Evolutionary conservation across 2,888 invertebrate genomes (phyloP), one percentile per base, ranked within the genome.

Genomic region (Lumbricus terrestris): DNA sequence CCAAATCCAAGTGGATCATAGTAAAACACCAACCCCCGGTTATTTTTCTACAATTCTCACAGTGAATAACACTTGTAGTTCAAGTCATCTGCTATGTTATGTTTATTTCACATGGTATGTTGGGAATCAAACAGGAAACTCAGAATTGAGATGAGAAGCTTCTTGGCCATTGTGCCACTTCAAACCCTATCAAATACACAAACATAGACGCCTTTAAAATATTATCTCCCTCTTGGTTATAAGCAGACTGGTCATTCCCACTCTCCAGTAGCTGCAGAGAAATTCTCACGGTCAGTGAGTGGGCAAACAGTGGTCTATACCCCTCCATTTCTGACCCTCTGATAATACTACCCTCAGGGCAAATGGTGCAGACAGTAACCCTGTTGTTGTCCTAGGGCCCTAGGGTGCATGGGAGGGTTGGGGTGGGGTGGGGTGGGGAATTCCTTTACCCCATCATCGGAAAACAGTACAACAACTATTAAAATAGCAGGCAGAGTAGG

Each of bases 201-300:
- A 29, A 23, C 47, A 15, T 42, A 47, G 47, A 47, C 5, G 29
- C 69, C 16, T 69, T n/a, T n/a, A n/a, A 69, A 69, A 16, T 69
- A 29, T n/a, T 20, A 47, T n/a, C n/a, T 69, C 69, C 69, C 69
- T n/a, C 0, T 11, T n/a, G 69, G 8, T n/a, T n/a, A n/a, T n/a
- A n/a, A n/a, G n/a, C n/a, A n/a, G n/a, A 69, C 69, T 69, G 69
- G 69, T 69, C 69, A 69, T 69, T 69, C 69, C 69, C 69, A 69
- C 29, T n/a, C 69, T 69, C 69, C 47, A n/a, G n/a, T n/a, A n/a
- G n/a, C n/a, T 1, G 13, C 29, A n/a, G n/a, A 69, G 13, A 69
- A 69, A 69, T 69, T n/a, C n/a, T 69, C n/a, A 69, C 29, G 69
- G 69, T 5, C 69, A 69, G 29, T n/a, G n/a, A 54, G 54, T 54